Evolutionary conservation across 2,888 invertebrate species (phyloP), one percentile per base, ranked within the genome.

Genomic region (Malthinus flaveolus): DNA sequence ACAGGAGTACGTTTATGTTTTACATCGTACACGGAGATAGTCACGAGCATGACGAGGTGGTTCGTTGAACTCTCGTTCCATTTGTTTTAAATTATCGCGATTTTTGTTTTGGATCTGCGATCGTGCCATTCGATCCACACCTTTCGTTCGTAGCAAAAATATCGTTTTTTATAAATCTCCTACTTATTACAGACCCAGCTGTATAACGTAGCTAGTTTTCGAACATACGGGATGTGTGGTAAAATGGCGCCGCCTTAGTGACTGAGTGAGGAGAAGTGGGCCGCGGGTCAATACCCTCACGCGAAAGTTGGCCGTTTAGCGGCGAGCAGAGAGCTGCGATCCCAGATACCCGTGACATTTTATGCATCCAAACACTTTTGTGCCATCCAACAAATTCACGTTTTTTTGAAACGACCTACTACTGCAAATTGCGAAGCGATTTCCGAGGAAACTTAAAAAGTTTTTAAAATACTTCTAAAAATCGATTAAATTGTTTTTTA

Each of bases 191-290:
- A 36, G 58, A 49, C 31, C 51, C 48, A 50, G 37, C 51, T 52
- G 55, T 37, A 53, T 32, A 51, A 52, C 47, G 49, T 46, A 56
- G 37, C 44, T 46, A 56, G 37, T 48, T 42, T n/a, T 23, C 39
- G 59, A 49, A 51, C 53, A 59, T 46, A 50, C 50, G 59, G 63
- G 61, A 61, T 61, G 60, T 56, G 67, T 69, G 71, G 69, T 71
- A 73, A 74, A 69, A 73, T 74, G 74, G 73, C 73, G 73, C 72
- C 73, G 73, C 71, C 71, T 75, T 75, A 75, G 73, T 75, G 73
- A 75, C 73, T 74, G 73, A 74, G 71, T 74, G 56, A 59, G 39
- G 70, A 74, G 73, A 75, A 75, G 75, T 75, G 74, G 74, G 73
- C 72, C 73, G 74, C 59, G 60, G 74, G 67, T 74, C 73, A 65